phyloP scores from a whole-genome alignment of 1,140 invertebrate species.

The Drosophila prosaltans region DNA sequence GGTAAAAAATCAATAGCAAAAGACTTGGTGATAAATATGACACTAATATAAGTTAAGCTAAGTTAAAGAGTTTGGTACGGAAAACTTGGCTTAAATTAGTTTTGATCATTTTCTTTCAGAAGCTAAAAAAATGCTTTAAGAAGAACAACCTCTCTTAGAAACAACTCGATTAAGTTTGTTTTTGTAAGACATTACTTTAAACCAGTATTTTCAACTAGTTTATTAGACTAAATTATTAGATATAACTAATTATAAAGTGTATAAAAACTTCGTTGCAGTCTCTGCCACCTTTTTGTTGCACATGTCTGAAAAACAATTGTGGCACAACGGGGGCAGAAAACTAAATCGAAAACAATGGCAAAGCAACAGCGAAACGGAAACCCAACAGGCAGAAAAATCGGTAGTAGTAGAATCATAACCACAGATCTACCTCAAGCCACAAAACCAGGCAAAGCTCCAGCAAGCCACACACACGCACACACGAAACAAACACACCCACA shows the following conservation, averaged over 20 bases:
- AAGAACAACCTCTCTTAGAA: too few species aligned
- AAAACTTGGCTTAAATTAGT: too few species aligned
- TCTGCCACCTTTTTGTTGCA: background rate
- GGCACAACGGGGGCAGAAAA: background rate
- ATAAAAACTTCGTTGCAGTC: background rate
- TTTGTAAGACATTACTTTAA: too few species aligned
- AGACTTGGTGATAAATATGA: too few species aligned
- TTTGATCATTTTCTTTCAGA: too few species aligned
- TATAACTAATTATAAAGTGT: background rate
- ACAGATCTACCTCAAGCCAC: conserved; percentile 6
- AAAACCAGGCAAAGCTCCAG: background rate
- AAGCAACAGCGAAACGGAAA: conserved; percentile 6
- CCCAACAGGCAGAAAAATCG: background rate
- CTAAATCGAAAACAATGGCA: conserved; percentile 11
- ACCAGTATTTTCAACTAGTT: background rate
- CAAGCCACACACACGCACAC: background rate
- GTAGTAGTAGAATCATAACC: conserved; percentile 11
- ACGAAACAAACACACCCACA: conserved; percentile 26
- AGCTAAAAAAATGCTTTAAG: too few species aligned
- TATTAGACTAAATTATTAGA: background rate
- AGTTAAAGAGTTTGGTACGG: too few species aligned
- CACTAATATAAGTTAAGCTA: too few species aligned
- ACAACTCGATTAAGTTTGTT: too few species aligned
- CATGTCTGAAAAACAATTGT: background rate
- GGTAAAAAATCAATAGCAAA: too few species aligned